Evolutionary conservation across 2,113 vertebrate species (phyloP), one percentile per base, ranked within the genome.

Genomic region (Chascanopsetta lugubris): DNA sequence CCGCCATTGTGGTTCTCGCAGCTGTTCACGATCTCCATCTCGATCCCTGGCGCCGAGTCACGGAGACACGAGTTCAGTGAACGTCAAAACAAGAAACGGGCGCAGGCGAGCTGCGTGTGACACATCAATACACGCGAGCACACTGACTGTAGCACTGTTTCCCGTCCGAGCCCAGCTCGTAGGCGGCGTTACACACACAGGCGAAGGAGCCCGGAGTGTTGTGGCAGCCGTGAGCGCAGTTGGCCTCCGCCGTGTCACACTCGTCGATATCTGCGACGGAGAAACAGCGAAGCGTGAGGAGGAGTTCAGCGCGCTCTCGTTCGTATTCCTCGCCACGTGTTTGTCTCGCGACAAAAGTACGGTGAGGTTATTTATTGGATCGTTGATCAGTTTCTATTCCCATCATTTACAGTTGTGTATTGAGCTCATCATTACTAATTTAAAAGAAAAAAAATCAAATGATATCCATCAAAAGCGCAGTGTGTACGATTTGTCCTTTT

Each of bases 1-100:
- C 95, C 96, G 0, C 97, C 96, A 0, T 97, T 97, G 86, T 78
- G 80, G 13, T 67, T 69, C 69, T 97, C 97, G 0, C 97, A 99
- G 84, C 95, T 97, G 91, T 97, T 97, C 42, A 99, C 94, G 0
- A 99, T 95, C 87, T 99, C 97, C 97, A 99, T 96, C 83, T 97
- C 96, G 9, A 99, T 98, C 25, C 94, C 97, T 99, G 87, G 11
- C 7, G 20, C 15, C 25, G n/a, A 25, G 8, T 36, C 4, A 34
- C 8, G 9, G 8, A 11, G 43, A 65, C 13, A 67, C 29, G 49
- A 38, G 22, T 6, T 26, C 15, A 25, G 34, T 49, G 4, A 5
- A 18, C 8, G 13, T 0, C 29, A 7, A 46, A 46, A n/a, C n/a
- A n/a, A n/a, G n/a, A n/a, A n/a, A n/a, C n/a, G n/a, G n/a, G n/a